These are phyloP conservation scores for Urosaurus nigricauda DNA, from an alignment of 2,797 vertebrate species.

Conservation along the genomic window DNA sequence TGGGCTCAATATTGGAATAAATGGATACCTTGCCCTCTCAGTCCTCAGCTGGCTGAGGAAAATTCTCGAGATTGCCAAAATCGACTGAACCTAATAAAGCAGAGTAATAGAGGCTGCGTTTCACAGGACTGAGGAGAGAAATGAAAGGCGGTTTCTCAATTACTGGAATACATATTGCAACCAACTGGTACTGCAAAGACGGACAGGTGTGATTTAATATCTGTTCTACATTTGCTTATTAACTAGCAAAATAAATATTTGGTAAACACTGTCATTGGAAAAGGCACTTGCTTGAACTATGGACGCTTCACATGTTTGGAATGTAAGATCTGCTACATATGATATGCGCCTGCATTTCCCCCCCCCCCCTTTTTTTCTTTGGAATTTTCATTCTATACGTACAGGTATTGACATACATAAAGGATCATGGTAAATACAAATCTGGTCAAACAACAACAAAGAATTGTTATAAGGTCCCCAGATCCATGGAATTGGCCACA, in stretches of 20 bases:
- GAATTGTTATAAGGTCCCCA: too few relatives aligned
- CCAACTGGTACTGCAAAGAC: background rate
- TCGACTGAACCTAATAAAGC: conserved; percentile 15
- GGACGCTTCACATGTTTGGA: background rate
- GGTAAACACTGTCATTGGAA: background rate
- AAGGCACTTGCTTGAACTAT: too few relatives aligned
- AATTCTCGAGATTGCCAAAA: background rate
- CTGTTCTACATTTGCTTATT: background rate
- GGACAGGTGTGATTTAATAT: background rate
- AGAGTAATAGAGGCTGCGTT: conserved; percentile 1
- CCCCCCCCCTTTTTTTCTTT: background rate
- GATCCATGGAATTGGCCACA: too few relatives aligned
- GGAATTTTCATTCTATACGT: background rate
- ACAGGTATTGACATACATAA: too few relatives aligned
- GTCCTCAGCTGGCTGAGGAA: background rate
- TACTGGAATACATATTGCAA: background rate
- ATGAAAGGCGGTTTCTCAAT: background rate
- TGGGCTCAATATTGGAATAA: background rate
- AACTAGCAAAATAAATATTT: background rate
- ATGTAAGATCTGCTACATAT: background rate
- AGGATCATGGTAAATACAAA: too few relatives aligned
- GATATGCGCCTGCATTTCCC: background rate
- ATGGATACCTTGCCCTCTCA: background rate
- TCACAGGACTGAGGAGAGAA: background rate
- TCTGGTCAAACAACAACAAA: too few relatives aligned